Base-by-base conservation (phyloP, 2,888 invertebrate genomes). In the Nomada fabriciana region DNA sequence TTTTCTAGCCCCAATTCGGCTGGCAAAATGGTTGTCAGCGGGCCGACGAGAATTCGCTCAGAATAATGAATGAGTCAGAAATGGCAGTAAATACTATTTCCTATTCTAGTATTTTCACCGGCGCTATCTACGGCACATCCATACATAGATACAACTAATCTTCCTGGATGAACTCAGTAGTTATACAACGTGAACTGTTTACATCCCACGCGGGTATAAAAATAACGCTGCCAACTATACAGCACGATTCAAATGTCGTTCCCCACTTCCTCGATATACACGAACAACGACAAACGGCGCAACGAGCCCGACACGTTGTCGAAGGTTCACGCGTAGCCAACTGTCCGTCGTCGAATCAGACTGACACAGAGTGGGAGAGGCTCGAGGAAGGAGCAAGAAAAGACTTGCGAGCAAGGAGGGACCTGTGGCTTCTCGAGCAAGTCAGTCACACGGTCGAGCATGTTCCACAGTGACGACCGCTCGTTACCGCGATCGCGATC, bases 301-400 rank as follows among this genome's bases (percentile, higher is more conserved):
- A 88, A 90, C 88, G 88, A 90, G 76, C 53, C 36, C 63, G 88
- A 89, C 89, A 89, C 90, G 89, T 88, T 89, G 88, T 86, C 89
- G 87, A 91, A 92, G 91, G 90, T 91, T 88, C 89, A 90, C 88
- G 75, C 82, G 86, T 79, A 60, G 29, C 84, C 52, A 83, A 70
- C 69, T 73, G 72, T 71, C 69, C 72, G 76, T 76, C 57, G 80
- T 76, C 57, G 80, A 76, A 69, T 72, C 64, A 43, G 65, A 79
- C 64, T 67, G 82, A 25, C 47, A 20, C 29, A 77, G 77, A 83
- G 79, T 76, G 87, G 85, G 83, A 67, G 83, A 60, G 59, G 59
- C 69, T 57, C 60, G 78, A 73, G 82, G 70, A 76, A 77, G 77
- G 80, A 82, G 80, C 72, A 79, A 82, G 76, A 65, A 47, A 69